phyloP scores from a whole-genome alignment of 2,888 invertebrate genomes.

The Drosophila mettleri region DNA sequence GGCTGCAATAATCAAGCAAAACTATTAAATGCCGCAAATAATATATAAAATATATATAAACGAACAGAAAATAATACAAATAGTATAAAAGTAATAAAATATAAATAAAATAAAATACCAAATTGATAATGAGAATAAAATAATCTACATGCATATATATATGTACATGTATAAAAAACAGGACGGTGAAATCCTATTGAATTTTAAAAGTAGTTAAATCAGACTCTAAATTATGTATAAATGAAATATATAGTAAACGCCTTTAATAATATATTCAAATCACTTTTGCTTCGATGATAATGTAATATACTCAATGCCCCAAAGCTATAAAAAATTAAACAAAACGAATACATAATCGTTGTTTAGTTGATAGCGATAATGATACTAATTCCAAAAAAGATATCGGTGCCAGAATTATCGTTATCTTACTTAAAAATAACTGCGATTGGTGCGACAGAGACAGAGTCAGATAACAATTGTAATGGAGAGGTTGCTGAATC shows the following conservation, averaged over 20 bases:
- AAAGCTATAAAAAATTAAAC: slow-evolving; percentile 33
- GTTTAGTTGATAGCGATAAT: slow-evolving; percentile 68
- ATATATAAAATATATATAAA: slow-evolving; percentile 32
- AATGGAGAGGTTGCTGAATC: slow-evolving; percentile 71
- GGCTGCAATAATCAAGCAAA: slow-evolving; percentile 56
- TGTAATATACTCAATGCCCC: slow-evolving; percentile 75
- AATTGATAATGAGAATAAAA: slow-evolving; percentile 34
- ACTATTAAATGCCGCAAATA: slow-evolving; percentile 38
- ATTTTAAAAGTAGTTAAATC: slow-evolving; percentile 72
- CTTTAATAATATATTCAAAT: slow-evolving; percentile 74
- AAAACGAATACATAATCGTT: slow-evolving; percentile 58
- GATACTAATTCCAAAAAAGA: slow-evolving; percentile 34
- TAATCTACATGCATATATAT: slow-evolving; percentile 13
- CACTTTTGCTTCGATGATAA: slow-evolving; percentile 77
- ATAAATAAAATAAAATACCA: slow-evolving; percentile 10
- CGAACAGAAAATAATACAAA: slow-evolving; percentile 38
- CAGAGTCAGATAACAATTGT: slow-evolving; percentile 41
- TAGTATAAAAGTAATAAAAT: slow-evolving; percentile 38
- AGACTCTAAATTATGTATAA: slow-evolving; percentile 68
- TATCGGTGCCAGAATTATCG: slow-evolving; percentile 20
- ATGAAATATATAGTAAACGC: slow-evolving; percentile 74
- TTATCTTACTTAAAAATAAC: slow-evolving; percentile 39
- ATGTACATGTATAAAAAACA: slow-evolving; percentile 54
- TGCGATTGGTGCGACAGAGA: slow-evolving; percentile 77
- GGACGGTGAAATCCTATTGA: slow-evolving; percentile 78